Base-by-base conservation (phyloP, 2,888 invertebrate species). In the Himalopsyche tibetana region DNA sequence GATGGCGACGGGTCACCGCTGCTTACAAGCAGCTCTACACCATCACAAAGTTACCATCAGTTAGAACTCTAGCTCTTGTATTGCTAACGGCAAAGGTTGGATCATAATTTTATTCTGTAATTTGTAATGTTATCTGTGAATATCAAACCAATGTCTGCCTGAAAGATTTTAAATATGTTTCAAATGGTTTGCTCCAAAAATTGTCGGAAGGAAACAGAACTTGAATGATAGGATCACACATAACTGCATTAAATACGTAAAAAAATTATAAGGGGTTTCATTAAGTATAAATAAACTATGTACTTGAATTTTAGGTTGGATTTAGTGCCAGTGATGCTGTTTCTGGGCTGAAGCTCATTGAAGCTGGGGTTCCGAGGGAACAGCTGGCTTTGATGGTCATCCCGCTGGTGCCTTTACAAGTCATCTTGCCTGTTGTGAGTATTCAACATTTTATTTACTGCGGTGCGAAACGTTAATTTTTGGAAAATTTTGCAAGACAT, bases 311-410 rank as follows among this genome's bases (percentile, higher is more conserved):
- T 86, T 91, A 98, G 98, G 94, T 99, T 89, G 98, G 98, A 4
- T 99, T 99, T 92, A 96, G 98, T 63, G 98, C 99, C 0, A 96
- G 98, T 87, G 99, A 99, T 93, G 96, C 98, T 38, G 97, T 99
- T 0, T 98, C 99, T 36, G 96, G 97, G 3, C 93, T 99, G 87
- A 99, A 99, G 92, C 93, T 99, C 82, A 97, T 99, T 0, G 99
- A 99, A 91, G 97, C 97, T 42, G 99, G 99, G 17, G 97, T 99
- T 82, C 98, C 99, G 0, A 98, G 98, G 90, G 99, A 99, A 91
- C 96, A 97, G 89, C 92, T 99, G 85, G 99, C 99, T 0, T 92
- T 99, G 85, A 94, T 99, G 90, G 98, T 98, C 1, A 95, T 99
- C 56, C 99, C 99, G 17, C 93, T 99, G 91, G 97, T 98, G 82